Evolutionary conservation across 2,888 invertebrate genomes (phyloP).

Genomic region (Drosophila gaucha): DNA sequence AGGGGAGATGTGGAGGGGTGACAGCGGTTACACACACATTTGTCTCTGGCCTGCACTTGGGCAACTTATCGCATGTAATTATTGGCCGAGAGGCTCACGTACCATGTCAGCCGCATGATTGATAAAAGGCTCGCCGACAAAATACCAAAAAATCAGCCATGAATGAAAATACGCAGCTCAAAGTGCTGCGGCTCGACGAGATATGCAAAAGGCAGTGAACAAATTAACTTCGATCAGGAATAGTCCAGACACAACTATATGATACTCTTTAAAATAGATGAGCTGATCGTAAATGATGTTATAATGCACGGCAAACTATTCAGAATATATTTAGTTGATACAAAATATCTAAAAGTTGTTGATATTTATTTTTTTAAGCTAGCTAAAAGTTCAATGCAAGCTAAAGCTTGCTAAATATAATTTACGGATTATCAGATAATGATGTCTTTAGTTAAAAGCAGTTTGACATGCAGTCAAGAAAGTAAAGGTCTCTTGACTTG

Average conservation of each 20-base stretch:
- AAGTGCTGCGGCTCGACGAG: constrained; percentile 59
- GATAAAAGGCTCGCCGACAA: constrained; percentile 76
- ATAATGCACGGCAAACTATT: too few species aligned
- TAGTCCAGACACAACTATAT: neutral
- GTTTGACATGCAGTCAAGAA: neutral
- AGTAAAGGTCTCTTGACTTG: neutral
- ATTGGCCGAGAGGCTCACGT: constrained; percentile 73
- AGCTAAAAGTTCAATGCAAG: too few species aligned
- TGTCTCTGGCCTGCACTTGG: constrained; percentile 58
- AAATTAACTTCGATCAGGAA: constrained; percentile 5
- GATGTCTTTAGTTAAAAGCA: neutral
- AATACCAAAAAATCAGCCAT: constrained; percentile 73
- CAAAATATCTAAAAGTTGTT: too few species aligned
- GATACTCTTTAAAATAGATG: constrained; percentile 8
- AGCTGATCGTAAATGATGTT: too few species aligned
- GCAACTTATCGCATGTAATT: constrained; percentile 78
- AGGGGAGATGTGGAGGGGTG: neutral
- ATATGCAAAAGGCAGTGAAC: constrained; percentile 56
- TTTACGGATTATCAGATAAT: too few species aligned
- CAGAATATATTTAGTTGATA: too few species aligned
- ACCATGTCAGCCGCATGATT: constrained; percentile 69
- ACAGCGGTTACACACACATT: constrained; percentile 30
- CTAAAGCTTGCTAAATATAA: too few species aligned
- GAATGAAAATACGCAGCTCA: constrained; percentile 67
- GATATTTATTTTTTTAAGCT: too few species aligned